Base-by-base conservation (phyloP, 2,113 vertebrate genomes). In the Perognathus longimembris region DNA sequence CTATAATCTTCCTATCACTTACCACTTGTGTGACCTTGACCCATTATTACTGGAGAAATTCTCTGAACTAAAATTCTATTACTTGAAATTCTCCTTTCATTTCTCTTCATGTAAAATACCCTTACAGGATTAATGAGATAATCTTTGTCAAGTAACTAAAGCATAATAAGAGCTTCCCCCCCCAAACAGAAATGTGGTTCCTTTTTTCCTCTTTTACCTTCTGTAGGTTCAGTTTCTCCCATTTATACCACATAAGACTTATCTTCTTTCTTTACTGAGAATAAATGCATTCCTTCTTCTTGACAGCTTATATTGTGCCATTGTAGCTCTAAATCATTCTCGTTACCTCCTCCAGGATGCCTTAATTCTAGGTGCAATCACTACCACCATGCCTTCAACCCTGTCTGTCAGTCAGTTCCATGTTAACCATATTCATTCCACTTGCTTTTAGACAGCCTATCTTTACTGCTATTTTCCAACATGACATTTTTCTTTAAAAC, bases 341-440 rank as follows among this genome's bases (percentile, higher is more conserved):
- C 28, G 20, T 90, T 63, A 90, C 74, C 70, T 88, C 42, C 21
- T 70, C 61, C 30, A n/a, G 0, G 15, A 89, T 38, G 63, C 88
- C 69, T 89, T 95, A 91, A 91, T 92, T 94, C 63, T 77, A 92
- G 85, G 30, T 8, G 34, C 36, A 79, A 30, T 79, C 36, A 54
- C 82, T 38, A 57, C 70, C 89, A 30, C 82, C 50, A 59, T 73
- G 88, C 81, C n/a, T 83, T 77, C 45, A 3, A 18, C 50, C 40
- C 76, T 38, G 67, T 76, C n/a, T n/a, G n/a, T n/a, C 81, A 77
- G 34, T 88, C 69, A 1, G 1, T 32, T 91, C 89, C 88, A 40
- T 84, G 80, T 45, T 86, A 94, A 83, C 75, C 40, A 8, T 73
- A 63, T 80, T 69, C 70, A 32, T 93, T 66, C 36, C 36, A 59